Base-by-base conservation (phyloP, 2,888 invertebrate genomes). In the Lasioglossum oenotherae region DNA sequence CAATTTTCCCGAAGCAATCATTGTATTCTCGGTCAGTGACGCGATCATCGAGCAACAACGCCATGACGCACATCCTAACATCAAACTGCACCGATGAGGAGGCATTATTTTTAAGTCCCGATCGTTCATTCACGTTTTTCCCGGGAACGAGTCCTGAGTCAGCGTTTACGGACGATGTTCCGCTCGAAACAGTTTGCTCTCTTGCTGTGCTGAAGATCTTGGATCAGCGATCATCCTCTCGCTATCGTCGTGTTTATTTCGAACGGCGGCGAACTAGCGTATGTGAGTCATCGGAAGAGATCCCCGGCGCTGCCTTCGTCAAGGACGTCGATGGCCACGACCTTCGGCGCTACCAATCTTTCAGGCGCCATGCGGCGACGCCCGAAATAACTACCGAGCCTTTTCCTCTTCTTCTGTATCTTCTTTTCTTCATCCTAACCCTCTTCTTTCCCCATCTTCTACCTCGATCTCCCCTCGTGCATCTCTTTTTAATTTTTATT, bases 81-180 rank as follows among this genome's bases (percentile, higher is more conserved):
- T 38, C 53, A 57, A 44, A 44, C 75, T 44, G 53, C 72, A 46
- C 49, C 75, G 78, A 60, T 69, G 78, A 79, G 60, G 74, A 38
- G 81, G 80, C 88, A 89, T 91, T 91, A 89, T 90, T 91, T 92
- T 92, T 89, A 87, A 89, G 87, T 72, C 82, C 23, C 85, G 90
- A 90, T 92, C 89, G 88, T 91, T 93, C 92, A 92, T 91, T 88
- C 87, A 81, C 89, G 87, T 87, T 90, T 91, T 89, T 90, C 89
- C 86, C 87, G 31, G 78, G 81, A 84, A n/a, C 53, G 85, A 74
- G 35, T 46, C 80, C 83, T 92, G 93, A 92, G 74, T 93, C 92
- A 93, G 88, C 84, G 71, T 31, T 64, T 67, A 88, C 88, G 88
- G 91, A 89, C 89, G 53, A 4, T 53, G 88, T 84, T 44, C n/a